Evolutionary conservation across 2,113 vertebrate genomes (phyloP), one percentile per base, ranked within the genome.

Genomic region (Podocnemis expansa): DNA sequence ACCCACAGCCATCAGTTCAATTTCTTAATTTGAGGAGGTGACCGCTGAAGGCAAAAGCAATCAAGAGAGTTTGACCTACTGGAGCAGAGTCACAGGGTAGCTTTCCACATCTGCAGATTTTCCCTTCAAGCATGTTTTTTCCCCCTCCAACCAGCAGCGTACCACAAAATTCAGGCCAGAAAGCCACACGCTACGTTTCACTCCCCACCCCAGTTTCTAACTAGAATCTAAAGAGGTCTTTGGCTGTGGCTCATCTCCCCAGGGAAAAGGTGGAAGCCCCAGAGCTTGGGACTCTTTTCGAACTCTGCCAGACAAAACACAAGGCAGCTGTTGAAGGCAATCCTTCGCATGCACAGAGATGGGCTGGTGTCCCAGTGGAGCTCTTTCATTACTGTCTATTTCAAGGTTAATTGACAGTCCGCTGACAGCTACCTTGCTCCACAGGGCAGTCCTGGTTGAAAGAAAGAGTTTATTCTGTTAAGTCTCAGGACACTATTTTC

Each of bases 391-490:
- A 11, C 78, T 88, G 75, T 14, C 45, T 84, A 25, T 5, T 31
- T 25, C 6, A 58, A 82, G 84, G 70, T 38, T 88, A 95, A 94
- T 70, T 55, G n/a, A 12, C 95, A 47, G 38, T 45, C 54, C 9
- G 38, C 55, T 56, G 78, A 81, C 51, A 79, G 56, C 8, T 3
- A 58, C 21, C 5, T 0, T 51, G 63, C 70, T 82, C 67, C 87
- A 29, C 80, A 25, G 2, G 76, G 78, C 52, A 21, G 75, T 7
- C 22, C 38, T 43, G 89, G 80, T 91, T 95, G 93, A 94, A 95
- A 96, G 93, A 94, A 95, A 96, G 89, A 85, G 78, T 70, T 17
- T 19, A 94, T 95, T 96, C 91, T 95, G 95, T 52, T 21, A 41
- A 24, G 85, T 92, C 88, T 90, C 86, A 14, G 93, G 89, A 95